A percentile compares a stretch with the other conserved stretches of the same genome.
phyloP scores from a whole-genome alignment of 2,113 vertebrate genomes.

The Acanthochromis polyacanthus region DNA sequence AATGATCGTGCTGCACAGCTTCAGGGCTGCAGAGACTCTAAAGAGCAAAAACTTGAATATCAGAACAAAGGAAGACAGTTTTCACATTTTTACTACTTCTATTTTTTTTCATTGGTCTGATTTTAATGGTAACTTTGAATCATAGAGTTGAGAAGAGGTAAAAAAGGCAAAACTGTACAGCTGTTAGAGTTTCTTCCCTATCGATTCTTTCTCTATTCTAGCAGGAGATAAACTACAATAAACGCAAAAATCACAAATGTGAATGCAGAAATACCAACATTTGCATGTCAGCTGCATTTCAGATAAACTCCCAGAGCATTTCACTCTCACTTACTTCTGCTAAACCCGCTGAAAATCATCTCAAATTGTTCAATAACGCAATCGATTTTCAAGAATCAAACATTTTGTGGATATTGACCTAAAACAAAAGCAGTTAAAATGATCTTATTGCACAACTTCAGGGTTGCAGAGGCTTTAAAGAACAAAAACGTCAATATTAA shows the following conservation, averaged over 20 bases:
- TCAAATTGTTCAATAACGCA: slow-evolving; percentile 25
- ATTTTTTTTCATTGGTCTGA: no score
- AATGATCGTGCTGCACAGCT: slow-evolving; percentile 5
- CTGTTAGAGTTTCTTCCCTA: no score
- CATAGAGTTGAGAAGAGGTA: no score
- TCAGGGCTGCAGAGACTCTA: neutral
- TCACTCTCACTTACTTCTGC: neutral
- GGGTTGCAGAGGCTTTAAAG: neutral
- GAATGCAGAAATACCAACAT: slow-evolving; percentile 8
- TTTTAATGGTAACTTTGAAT: no score
- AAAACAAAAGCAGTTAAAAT: neutral
- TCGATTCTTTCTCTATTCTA: no score
- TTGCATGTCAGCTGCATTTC: neutral
- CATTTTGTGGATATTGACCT: slow-evolving; percentile 6
- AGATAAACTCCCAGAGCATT: slow-evolving; percentile 17
- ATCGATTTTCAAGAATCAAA: slow-evolving; percentile 26
- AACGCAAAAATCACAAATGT: neutral
- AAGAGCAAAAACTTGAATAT: neutral
- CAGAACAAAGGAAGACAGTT: no score
- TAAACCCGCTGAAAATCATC: slow-evolving; percentile 3
- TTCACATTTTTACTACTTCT: no score
- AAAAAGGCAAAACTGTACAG: neutral
- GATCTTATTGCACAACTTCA: slow-evolving; percentile 2
- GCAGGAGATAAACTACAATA: no score
- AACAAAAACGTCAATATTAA: neutral